Base-by-base conservation (phyloP, 1,140 invertebrate species). In the Leptinotarsa undecemlineata region DNA sequence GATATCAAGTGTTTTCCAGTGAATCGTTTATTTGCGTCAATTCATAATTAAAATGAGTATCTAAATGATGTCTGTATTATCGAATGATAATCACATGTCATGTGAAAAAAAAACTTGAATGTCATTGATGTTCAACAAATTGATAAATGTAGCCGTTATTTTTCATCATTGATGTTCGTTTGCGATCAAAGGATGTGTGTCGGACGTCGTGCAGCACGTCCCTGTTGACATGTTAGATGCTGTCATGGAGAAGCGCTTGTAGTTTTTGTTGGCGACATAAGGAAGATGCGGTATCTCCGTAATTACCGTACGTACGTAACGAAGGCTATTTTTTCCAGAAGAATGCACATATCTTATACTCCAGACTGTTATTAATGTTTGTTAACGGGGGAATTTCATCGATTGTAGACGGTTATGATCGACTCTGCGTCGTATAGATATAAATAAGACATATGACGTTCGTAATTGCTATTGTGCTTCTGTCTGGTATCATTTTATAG, bases 271-370 rank as follows among this genome's bases (percentile, higher is more conserved):
- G 15, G 17, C 51, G 51, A 57, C 51, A 57, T 57, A 57, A 57
- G 51, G 51, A 57, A 57, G 51, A 57, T 57, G 51, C 51, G 51
- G 51, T 57, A 57, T 57, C 51, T 57, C 51, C n/a, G 51, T 57
- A 57, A 57, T 57, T 57, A 57, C 51, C 51, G 51, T 57, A 57
- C 51, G n/a, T 57, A 33, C 51, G 51, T 57, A 57, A 57, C n/a
- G 51, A 57, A 17, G 51, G 6, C 51, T 15, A 57, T 57, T 57
- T 57, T 57, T 57, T 57, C n/a, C 15, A 1, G 51, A 57, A 3
- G 51, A 57, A 57, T 57, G 51, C n/a, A 19, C 51, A n/a, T 57
- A 57, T 57, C 51, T 15, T 15, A 57, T 57, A 19, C 51, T 19
- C 51, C 17, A 57, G 33, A 42, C 33, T 19, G 51, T 57, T 57